These are phyloP conservation scores for Ursus arctos DNA, from an alignment of 2,113 vertebrate genomes.

Conservation along the genomic window DNA sequence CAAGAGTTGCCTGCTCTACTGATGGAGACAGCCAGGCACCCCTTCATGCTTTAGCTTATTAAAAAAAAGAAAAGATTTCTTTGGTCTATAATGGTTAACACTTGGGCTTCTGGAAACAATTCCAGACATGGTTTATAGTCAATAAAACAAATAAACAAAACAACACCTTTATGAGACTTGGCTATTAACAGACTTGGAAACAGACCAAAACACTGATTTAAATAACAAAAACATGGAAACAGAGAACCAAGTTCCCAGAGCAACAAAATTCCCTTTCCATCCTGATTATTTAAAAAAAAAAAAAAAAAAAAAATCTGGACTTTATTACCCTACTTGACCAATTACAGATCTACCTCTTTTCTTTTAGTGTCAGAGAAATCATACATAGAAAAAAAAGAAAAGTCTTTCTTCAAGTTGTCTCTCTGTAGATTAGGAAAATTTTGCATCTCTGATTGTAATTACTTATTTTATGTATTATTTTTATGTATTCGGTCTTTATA, in stretches of 20 bases:
- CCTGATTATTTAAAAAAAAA: background rate
- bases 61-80: background rate
- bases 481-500: background rate
- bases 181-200: conserved; percentile 7
- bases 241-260: background rate
- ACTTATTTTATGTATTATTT: conserved; percentile 28
- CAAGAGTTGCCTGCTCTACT: background rate
- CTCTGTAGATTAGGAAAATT: background rate
- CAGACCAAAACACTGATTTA: background rate
- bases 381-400: background rate
- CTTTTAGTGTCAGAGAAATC: background rate
- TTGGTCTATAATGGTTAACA: conserved; percentile 1
- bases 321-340: conserved; percentile 12
- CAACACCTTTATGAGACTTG: background rate
- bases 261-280: background rate
- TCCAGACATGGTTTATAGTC: background rate
- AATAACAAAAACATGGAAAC: background rate
- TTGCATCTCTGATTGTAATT: background rate
- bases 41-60: background rate
- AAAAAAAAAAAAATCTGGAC: background rate
- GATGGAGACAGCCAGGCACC: background rate
- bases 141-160: conserved; percentile 27
- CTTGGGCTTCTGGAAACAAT: conserved; percentile 45
- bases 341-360: background rate
- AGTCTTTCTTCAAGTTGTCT: background rate